Evolutionary conservation across 2,113 vertebrate genomes (phyloP), one percentile per base, ranked within the genome.

Genomic region (Onychostruthus taczanowskii): DNA sequence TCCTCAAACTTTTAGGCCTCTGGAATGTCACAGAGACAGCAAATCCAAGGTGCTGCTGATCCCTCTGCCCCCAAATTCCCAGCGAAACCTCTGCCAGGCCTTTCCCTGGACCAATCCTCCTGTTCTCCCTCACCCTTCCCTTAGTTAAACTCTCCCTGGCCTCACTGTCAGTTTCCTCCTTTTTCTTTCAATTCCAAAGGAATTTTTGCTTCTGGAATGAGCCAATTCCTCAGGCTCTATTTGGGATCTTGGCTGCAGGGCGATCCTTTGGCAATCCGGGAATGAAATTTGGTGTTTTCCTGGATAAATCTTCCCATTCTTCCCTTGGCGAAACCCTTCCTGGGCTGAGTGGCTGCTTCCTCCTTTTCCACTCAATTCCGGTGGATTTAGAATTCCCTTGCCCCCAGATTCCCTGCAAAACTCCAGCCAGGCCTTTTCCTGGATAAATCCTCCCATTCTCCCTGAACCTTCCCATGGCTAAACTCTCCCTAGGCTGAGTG

Each of bases 91-190:
- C 67, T 37, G 8, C 13, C 56, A 37, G 67, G 47, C 16, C 21
- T 52, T 83, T 52, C 31, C 24, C 30, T 23, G 35, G 43, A 49
- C 0, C 50, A 77, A 77, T 31, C 58, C 16, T 75, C 50, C 37
- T 1, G 0, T 19, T 72, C 5, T 24, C 3, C 27, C 20, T 39
- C 1, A 39, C 0, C 19, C 13, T 22, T 10, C 21, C 27, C 3
- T 31, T 39, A 35, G 15, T 4, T 17, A 5, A 55, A 41, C 37
- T 2, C 28, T 53, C 24, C 20, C 37, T 24, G 37, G 37, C 11
- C 68, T 33, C 21, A 24, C 8, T 18, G 49, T 16, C 27, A 17
- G 13, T 23, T 17, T 5, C 15, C 21, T 66, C 7, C 6, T 73
- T 73, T 43, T 39, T 16, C 50, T 10, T 9, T 16, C 15, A 28